These are phyloP conservation scores for Thrips palmi DNA, from an alignment of 1,140 invertebrate genomes.

Conservation along the genomic window DNA sequence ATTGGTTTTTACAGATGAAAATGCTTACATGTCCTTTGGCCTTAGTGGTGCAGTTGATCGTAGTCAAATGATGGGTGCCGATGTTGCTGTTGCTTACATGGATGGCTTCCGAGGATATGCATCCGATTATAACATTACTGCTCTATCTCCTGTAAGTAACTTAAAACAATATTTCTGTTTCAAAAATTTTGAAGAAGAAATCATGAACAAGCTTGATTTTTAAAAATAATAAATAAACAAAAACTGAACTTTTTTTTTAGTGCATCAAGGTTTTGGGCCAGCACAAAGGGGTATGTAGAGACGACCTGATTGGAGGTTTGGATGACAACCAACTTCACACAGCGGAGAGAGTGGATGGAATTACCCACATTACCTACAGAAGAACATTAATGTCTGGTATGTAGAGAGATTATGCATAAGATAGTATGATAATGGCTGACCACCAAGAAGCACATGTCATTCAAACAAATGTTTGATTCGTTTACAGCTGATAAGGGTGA, in stretches of 20 bases:
- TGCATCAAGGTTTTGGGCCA: constrained; percentile 69
- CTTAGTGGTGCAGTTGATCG: constrained; percentile 49
- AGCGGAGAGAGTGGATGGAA: constrained; percentile 45
- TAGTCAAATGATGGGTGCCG: constrained; percentile 68
- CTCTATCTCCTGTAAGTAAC: constrained; percentile 48
- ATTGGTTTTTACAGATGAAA: constrained; percentile 30
- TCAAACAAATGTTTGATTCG: background rate
- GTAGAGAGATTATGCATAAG: constrained; percentile 20
- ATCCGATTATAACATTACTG: constrained; percentile 71
- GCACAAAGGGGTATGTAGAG: constrained; percentile 71
- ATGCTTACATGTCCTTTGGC: constrained; percentile 78
- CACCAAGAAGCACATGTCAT: background rate
- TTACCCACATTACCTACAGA: constrained; percentile 61
- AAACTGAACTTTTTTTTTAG: constrained; percentile 23
- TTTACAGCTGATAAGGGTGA: constrained; percentile 56
- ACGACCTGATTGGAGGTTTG: constrained; percentile 49
- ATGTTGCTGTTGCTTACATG: constrained; percentile 61
- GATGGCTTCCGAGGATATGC: constrained; percentile 51
- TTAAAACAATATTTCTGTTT: constrained; percentile 4
- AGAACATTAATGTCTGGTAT: constrained; percentile 50
- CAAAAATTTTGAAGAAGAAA: background rate
- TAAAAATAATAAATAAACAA: background rate
- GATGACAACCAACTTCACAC: constrained; percentile 62
- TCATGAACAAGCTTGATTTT: background rate
- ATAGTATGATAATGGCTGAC: background rate